Evolutionary conservation across 2,888 invertebrate species (phyloP), one percentile per base, ranked within the genome.

Genomic region (Tetranychus truncatus): DNA sequence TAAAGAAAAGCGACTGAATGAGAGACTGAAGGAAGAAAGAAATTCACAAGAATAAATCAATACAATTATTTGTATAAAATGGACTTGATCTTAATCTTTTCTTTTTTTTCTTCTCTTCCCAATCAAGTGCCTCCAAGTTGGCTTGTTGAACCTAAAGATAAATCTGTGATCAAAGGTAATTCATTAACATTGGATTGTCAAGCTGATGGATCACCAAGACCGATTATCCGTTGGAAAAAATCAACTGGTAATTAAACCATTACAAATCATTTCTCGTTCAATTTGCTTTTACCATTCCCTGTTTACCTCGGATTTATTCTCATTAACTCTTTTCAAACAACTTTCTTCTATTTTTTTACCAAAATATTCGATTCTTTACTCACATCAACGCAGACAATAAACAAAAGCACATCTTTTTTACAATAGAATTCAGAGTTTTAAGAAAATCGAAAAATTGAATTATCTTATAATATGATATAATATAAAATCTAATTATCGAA

Each of bases 81-180:
- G 15, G 15, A 55, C 55, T 15, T 55, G 15, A 55, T 55, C 55
- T 55, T 55, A 55, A 55, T 15, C 55, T 55, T 55, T 15, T 55
- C 55, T 55, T 55, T 15, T 55, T 55, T 55, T 15, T 46, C 55
- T 55, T 55, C 55, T 55, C 55, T 55, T 69, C 21, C 69, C 46
- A 82, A 83, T 11, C 80, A 74, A 45, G 74, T 73, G 65, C 71
- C 74, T 44, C 77, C 77, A 24, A 65, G n/a, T 24, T 74, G 74
- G 74, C 44, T 69, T 45, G 45, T 74, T 20, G 74, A 74, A 46
- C 74, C 74, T 66, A 74, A 67, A 67, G 69, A 74, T 69, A 24
- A 24, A 24, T 67, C 69, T 34, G 74, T 45, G 44, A 46, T 74
- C 20, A 67, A 34, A 34, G 74, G 74, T 66, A 18, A 69, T 20